Conservation (phyloP, 2,797 vertebrate genomes). For the Anas bernieri region DNA sequence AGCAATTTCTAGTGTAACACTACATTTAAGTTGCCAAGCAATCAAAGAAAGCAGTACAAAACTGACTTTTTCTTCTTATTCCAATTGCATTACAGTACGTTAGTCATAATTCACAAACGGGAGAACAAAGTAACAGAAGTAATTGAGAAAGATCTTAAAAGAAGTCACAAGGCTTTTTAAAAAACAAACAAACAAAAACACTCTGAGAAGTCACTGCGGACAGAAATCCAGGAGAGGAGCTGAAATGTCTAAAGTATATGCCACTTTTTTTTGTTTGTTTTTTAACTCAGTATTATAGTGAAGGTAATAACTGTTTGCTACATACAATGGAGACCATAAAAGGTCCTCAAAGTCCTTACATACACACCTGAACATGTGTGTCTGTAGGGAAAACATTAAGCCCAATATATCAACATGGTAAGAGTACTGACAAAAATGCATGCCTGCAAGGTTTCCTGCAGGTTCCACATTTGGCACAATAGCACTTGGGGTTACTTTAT, state of each 20-base stretch:
- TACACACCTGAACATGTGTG: background rate
- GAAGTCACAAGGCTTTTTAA: background rate
- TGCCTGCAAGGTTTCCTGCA: fast-evolving
- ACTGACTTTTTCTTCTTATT: background rate
- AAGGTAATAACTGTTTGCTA: background rate
- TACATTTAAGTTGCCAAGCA: background rate
- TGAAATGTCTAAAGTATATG: background rate
- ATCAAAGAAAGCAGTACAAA: background rate
- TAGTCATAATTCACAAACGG: background rate
- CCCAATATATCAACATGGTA: background rate
- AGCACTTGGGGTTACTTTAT: background rate
- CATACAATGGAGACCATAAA: background rate
- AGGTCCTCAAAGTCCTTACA: background rate
- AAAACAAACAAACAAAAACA: too few species aligned
- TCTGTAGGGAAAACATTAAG: background rate
- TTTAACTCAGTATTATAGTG: background rate
- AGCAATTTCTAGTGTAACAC: background rate
- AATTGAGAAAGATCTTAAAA: background rate
- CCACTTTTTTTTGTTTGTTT: background rate
- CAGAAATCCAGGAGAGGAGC: background rate
- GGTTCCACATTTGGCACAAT: background rate
- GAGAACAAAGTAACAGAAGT: background rate
- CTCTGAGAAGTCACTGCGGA: background rate
- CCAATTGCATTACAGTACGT: background rate
- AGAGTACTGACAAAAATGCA: background rate